Evolutionary conservation across 2,113 vertebrate species (phyloP).

Genomic region (Gadus macrocephalus): DNA sequence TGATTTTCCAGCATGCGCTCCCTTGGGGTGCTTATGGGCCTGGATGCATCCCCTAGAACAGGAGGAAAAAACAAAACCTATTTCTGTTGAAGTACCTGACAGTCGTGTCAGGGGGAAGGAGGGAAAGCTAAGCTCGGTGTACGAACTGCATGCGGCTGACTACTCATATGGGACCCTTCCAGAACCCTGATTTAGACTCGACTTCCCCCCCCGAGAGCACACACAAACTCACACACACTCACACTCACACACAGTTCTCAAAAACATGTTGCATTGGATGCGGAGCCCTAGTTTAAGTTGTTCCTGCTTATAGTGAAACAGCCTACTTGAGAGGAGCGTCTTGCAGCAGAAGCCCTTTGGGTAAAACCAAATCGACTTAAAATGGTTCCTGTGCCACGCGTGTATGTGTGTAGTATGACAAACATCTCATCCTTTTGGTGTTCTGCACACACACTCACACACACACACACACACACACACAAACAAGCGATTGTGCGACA

Average conservation of each 20-base stretch:
- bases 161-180: constrained; percentile 43
- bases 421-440: constrained; percentile 1
- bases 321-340: neutral
- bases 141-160: constrained; percentile 32
- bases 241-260: neutral
- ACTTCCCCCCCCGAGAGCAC: constrained; percentile 32
- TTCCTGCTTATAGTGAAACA: constrained; percentile 14
- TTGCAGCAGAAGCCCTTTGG: constrained; percentile 22
- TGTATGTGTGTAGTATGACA: neutral
- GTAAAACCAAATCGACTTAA: constrained; percentile 21
- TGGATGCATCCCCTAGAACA: neutral
- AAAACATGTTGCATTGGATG: constrained; percentile 7
- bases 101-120: constrained; percentile 7
- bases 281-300: constrained; percentile 27
- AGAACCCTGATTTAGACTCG: constrained; percentile 50
- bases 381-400: constrained; percentile 10
- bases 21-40: too few relatives aligned
- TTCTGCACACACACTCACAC: constrained; percentile 16
- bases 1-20: constrained; percentile 1
- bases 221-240: constrained; percentile 8
- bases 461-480: neutral
- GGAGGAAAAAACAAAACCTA: neutral
- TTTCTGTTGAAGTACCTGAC: constrained; percentile 23
- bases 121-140: constrained; percentile 28
- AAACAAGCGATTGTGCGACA: neutral